These are phyloP conservation scores for Euplagia quadripunctaria DNA, from an alignment of 2,888 invertebrate genomes.

Conservation along the genomic window DNA sequence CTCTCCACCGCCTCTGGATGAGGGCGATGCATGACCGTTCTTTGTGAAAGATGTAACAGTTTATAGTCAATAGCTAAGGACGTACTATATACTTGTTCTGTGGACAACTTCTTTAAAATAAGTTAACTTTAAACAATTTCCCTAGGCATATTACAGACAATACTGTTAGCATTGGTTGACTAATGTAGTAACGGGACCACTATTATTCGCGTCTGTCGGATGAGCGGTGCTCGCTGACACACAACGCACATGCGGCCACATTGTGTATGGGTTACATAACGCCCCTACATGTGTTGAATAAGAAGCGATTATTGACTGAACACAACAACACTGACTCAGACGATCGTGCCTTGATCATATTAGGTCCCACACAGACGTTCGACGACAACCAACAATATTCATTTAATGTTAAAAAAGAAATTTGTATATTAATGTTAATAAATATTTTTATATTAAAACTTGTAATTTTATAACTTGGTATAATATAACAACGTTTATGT, in stretches of 20 bases:
- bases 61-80: no score
- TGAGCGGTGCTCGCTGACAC: slow-evolving; percentile 5
- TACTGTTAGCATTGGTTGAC: slow-evolving; percentile 4
- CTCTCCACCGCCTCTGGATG: not conserved
- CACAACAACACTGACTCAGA: slow-evolving; percentile 22
- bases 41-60: no score
- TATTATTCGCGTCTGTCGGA: slow-evolving; percentile 8
- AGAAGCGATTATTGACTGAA: slow-evolving; percentile 17
- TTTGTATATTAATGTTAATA: not conserved
- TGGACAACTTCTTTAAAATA: not conserved
- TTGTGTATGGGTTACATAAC: slow-evolving; percentile 30
- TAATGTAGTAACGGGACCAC: slow-evolving; percentile 18
- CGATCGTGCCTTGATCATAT: not conserved
- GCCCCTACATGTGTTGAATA: slow-evolving; percentile 21
- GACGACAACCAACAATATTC: not conserved
- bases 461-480: no score
- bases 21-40: not conserved
- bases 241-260: not conserved
- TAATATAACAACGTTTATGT: not conserved
- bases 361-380: slow-evolving; percentile 1
- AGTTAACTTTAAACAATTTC: not conserved
- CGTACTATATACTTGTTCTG: not conserved
- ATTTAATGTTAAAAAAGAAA: not conserved
- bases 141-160: not conserved
- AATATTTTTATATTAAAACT: no score